Base-by-base conservation (phyloP, 2,797 vertebrate genomes). In the Tapera naevia region DNA sequence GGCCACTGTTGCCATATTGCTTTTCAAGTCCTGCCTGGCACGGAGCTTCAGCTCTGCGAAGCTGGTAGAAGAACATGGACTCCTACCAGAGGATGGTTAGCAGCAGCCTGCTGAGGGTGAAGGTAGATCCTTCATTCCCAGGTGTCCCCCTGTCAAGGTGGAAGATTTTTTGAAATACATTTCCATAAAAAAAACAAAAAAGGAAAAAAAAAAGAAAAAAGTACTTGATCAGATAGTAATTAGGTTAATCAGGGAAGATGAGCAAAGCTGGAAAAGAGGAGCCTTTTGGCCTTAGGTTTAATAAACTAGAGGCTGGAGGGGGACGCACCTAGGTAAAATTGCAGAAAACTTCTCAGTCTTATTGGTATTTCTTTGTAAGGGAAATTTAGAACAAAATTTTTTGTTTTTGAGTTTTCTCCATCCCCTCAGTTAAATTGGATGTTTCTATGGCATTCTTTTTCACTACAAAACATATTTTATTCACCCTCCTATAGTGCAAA, bases 401-500 rank as follows among this genome's bases (percentile, higher is more conserved):
- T 24, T 33, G 46, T 46, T 11, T 80, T 37, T 72, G 7, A 4
- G 11, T 76, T 88, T 91, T 64, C n/a, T 83, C 27, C n/a, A 17
- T 74, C 53, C 32, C 32, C 48, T 86, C 35, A 56, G 28, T 81
- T 84, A 93, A 88, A 90, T 14, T 85, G 62, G 58, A 67, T 86
- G 37, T 71, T 79, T 88, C 80, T 64, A 7, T 88, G 58, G 57
- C 64, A 72, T 82, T 82, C 37, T 74, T 94, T 90, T 93, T 76
- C 71, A 81, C 53, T 70, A 39, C 61, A 91, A 91, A 94, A 60
- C 80, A 67, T 54, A 46, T 86, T 84, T 86, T 92, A 85, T 93
- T 89, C 90, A 73, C 37, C 86, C 66, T 93, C 80, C 73, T 87
- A 65, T 56, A n/a, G 78, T 65, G 65, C 85, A 92, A 95, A n/a